Conservation (phyloP, 1,140 invertebrate species). For the Homalodisca vitripennis region DNA sequence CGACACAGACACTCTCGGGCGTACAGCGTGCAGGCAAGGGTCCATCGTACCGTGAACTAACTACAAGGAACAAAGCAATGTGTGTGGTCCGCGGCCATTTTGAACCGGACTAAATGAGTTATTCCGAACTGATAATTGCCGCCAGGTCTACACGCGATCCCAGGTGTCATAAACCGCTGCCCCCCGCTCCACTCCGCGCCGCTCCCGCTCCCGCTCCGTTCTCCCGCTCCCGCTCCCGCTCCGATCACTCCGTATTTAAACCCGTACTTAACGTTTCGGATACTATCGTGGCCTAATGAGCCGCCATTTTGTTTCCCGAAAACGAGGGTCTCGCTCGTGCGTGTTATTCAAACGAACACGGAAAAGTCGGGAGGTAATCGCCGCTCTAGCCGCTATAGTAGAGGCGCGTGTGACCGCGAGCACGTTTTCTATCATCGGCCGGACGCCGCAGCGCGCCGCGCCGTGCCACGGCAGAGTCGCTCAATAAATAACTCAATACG, state of each 20-base stretch:
- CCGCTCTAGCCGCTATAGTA: neutral
- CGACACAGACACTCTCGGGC: no score
- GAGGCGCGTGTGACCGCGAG: neutral
- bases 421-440: constrained; percentile 22
- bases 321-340: no score
- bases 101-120: constrained; percentile 22
- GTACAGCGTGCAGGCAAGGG: neutral
- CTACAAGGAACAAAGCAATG: neutral
- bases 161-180: constrained; percentile 14
- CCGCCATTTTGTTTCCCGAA: no score
- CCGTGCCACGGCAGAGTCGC: no score
- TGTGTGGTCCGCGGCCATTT: constrained; percentile 21
- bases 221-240: neutral
- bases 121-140: constrained; percentile 23
- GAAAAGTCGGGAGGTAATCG: neutral
- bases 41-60: neutral
- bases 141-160: constrained; percentile 14
- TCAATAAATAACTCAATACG: constrained; percentile 26
- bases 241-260: constrained; percentile 2
- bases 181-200: neutral
- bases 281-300: neutral
- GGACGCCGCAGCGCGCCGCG: no score
- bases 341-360: neutral
- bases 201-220: neutral
- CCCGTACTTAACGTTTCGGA: constrained; percentile 12